These are phyloP conservation scores for Amiota minor DNA, from an alignment of 2,888 invertebrate species.

Conservation along the genomic window DNA sequence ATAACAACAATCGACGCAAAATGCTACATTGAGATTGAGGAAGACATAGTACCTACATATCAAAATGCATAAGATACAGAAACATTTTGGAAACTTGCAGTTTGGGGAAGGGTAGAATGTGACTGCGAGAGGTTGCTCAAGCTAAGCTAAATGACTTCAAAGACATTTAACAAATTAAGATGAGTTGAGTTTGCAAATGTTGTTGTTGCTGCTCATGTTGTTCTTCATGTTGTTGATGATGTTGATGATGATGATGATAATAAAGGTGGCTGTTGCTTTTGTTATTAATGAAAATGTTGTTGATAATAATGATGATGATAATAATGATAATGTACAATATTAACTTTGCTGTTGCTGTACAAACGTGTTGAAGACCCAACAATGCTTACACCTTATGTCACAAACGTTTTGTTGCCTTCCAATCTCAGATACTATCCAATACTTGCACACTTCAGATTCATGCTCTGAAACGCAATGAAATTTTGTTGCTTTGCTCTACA, in stretches of 20 bases:
- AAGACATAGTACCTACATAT: no score
- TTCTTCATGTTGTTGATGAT: conserved; percentile 32
- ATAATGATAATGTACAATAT: neutral
- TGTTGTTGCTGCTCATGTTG: conserved; percentile 29
- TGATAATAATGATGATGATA: conserved; percentile 3
- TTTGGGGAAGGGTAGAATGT: no score
- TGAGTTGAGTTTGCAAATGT: neutral
- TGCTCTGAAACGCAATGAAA: neutral
- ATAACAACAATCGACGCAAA: neutral
- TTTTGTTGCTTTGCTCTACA: conserved; percentile 13
- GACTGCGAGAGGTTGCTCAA: neutral
- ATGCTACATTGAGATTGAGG: conserved; percentile 3
- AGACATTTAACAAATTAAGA: conserved; percentile 24
- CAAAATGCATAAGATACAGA: no score
- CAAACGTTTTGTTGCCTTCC: neutral
- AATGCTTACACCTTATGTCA: conserved; percentile 15
- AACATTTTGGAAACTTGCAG: no score
- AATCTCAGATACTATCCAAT: neutral
- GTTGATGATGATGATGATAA: conserved; percentile 14
- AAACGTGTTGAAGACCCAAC: neutral
- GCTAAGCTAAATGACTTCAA: conserved; percentile 10
- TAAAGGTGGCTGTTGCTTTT: neutral
- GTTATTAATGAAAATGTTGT: conserved; percentile 11
- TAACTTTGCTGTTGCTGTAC: neutral
- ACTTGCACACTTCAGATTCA: neutral